Conservation (phyloP, 2,797 vertebrate species). For the Platalea minor region DNA sequence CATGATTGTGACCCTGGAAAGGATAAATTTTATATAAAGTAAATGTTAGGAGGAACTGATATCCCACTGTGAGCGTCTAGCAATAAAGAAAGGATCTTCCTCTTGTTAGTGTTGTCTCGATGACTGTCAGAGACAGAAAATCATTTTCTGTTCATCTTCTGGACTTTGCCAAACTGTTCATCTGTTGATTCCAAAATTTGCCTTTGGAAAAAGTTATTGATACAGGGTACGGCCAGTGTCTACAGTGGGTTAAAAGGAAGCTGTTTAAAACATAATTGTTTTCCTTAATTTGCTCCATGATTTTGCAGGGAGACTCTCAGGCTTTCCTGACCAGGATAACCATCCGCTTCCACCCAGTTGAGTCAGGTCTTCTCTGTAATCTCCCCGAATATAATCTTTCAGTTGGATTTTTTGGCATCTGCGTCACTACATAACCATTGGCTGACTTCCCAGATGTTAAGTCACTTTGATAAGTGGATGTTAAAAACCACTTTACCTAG, state of each 20-base stretch:
- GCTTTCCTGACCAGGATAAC: background rate
- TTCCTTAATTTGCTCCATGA: background rate
- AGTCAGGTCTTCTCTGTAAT: slow-evolving; percentile 38
- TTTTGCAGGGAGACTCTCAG: background rate
- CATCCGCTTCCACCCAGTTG: background rate
- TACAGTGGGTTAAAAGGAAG: background rate
- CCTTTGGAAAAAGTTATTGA: background rate
- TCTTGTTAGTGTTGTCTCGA: background rate
- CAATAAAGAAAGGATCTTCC: background rate
- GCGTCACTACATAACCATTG: slow-evolving; percentile 52
- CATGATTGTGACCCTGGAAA: background rate
- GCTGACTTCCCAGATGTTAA: slow-evolving; percentile 61
- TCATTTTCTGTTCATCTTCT: background rate
- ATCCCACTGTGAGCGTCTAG: background rate
- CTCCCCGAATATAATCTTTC: slow-evolving; percentile 45
- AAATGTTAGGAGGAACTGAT: background rate
- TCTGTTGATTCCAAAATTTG: background rate
- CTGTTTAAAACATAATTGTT: background rate
- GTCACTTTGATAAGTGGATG: slow-evolving; percentile 70
- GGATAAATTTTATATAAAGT: background rate
- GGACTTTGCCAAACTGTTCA: background rate
- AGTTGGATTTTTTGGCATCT: slow-evolving; percentile 56
- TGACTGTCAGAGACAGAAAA: background rate
- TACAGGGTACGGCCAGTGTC: background rate
- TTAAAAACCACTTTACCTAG: slow-evolving; percentile 58